Evolutionary conservation across 2,797 vertebrate genomes (phyloP), one percentile per base, ranked within the genome.

Genomic region (Hipposideros larvatus): DNA sequence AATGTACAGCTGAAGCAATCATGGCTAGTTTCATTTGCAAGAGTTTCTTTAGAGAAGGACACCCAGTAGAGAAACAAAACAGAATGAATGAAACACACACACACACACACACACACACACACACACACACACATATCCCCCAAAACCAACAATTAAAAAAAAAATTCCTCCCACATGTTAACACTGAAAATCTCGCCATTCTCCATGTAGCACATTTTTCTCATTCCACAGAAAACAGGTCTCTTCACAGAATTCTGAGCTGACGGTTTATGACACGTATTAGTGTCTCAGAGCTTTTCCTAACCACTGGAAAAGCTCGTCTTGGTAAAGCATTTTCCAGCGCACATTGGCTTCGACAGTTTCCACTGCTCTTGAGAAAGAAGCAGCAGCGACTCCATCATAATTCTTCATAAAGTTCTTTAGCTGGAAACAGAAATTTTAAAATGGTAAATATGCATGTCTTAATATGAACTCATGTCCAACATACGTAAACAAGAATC

Each of bases 291-390:
- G 94, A 79, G 98, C 98, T 98, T 98, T 99, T 95, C 99, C 99
- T 92, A 99, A 98, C 99, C 99, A 99, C 86, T 99, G 99, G 98
- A 99, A 99, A 90, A 99, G 99, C 98, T 99, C 99, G 90, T 99
- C 99, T 96, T 99, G 99, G 97, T 99, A 99, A 95, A 99, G 99
- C 91, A 98, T 99, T 98, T 99, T 99, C 99, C 99, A 99, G 95
- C 98, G 98, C 46, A 99, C 99, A 46, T 99, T 99, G 89, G 99
- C 99, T 98, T 99, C 99, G 0, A 99, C 99, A 1, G 99, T 99
- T 98, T 99, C 99, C 96, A 99, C 98, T 0, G 99, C 99, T 0
- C 99, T 99, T 57, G 99, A 98, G 97, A 99, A 99, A 15, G 99
- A 99, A 68, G 99, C 99, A 94, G 98, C 98, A n/a, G 99, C 99